phyloP scores from a whole-genome alignment of 53 echinoderm and acorn worm genomes.

The Astropecten irregularis region DNA sequence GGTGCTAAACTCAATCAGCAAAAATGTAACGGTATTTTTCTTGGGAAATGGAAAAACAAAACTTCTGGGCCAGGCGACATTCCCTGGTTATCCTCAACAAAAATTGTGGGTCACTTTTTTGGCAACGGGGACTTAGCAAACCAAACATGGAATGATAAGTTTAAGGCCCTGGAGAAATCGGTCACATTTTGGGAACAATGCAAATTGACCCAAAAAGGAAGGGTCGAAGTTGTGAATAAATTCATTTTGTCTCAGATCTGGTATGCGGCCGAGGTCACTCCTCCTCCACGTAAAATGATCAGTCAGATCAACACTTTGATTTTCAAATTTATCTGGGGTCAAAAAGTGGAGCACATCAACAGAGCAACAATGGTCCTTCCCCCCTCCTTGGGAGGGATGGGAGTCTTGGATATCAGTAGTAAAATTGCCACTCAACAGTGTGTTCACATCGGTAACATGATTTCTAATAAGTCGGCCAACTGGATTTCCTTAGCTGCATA shows the following conservation, averaged over 20 bases:
- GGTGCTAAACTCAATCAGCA: too few species aligned
- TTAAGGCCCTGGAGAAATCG: background rate
- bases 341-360: background rate
- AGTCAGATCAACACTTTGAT: background rate
- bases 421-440: background rate
- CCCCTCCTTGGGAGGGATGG: background rate
- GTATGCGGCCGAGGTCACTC: too few species aligned
- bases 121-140: background rate
- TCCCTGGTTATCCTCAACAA: too few species aligned
- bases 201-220: background rate
- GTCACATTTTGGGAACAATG: background rate
- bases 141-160: background rate
- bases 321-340: constrained; percentile 1
- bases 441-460: background rate
- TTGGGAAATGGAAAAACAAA: too few species aligned
- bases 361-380: background rate
- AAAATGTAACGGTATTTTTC: too few species aligned
- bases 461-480: background rate
- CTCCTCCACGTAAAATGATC: background rate
- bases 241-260: background rate
- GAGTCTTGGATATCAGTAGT: background rate
- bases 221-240: background rate
- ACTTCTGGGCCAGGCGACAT: too few species aligned
- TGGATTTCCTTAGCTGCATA: background rate
- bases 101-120: background rate